phyloP scores from a whole-genome alignment of 2,888 invertebrate species.

The Eulithis testata region DNA sequence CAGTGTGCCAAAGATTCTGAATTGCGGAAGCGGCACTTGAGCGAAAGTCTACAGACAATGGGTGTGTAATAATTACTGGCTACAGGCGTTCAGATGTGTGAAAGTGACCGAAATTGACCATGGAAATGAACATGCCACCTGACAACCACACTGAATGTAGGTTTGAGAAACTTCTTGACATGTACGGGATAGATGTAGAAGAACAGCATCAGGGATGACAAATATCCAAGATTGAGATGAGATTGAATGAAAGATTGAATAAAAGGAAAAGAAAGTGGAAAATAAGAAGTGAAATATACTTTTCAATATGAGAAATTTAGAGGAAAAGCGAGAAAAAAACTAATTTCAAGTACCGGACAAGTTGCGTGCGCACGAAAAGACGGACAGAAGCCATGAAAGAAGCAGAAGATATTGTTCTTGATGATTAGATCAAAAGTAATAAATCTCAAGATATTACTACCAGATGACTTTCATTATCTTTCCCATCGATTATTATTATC shows the following conservation, averaged over 20 bases:
- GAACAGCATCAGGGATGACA: background rate
- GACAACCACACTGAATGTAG: conserved; percentile 20
- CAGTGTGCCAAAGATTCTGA: conserved; percentile 37
- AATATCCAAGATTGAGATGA: no score
- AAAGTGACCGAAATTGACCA: conserved; percentile 62
- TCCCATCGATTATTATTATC: conserved; percentile 68
- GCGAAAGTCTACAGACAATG: conserved; percentile 74
- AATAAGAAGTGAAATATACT: no score
- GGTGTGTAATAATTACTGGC: conserved; percentile 57
- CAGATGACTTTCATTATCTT: conserved; percentile 64
- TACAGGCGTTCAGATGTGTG: conserved; percentile 51
- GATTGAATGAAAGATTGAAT: no score
- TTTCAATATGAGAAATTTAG: no score
- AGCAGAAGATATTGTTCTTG: conserved; percentile 2
- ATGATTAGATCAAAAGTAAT: conserved; percentile 14
- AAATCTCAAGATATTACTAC: conserved; percentile 30
- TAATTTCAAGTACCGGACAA: no score
- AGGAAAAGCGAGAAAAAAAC: no score
- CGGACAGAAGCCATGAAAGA: no score
- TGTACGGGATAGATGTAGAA: background rate
- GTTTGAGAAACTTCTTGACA: conserved; percentile 6
- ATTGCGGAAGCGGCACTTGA: conserved; percentile 52
- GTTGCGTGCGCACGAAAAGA: no score
- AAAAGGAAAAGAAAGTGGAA: no score
- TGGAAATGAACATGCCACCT: conserved; percentile 28